Evolutionary conservation across 2,797 vertebrate genomes (phyloP).

Genomic region (Danio aesculapii): DNA sequence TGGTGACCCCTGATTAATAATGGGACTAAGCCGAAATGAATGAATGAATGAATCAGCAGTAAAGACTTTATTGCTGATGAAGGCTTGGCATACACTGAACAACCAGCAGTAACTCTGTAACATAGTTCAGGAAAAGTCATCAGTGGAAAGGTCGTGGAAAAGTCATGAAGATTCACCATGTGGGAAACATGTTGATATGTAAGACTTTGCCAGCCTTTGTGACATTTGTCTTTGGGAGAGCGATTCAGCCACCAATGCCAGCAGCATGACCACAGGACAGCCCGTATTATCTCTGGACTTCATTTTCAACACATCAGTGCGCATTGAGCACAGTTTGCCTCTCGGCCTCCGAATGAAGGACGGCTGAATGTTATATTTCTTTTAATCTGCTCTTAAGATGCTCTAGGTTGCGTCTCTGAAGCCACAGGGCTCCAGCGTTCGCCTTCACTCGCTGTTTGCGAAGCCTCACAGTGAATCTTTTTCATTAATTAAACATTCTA

Average conservation of each 20-base stretch:
- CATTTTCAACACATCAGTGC: conserved; percentile 39
- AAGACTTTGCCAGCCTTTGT: background rate
- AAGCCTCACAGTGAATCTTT: background rate
- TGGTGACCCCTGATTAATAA: no score
- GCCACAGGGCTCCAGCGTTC: background rate
- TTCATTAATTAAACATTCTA: conserved; percentile 30
- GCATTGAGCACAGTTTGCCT: conserved; percentile 22
- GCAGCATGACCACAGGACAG: conserved; percentile 24
- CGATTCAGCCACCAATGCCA: conserved; percentile 14
- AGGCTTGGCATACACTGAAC: background rate
- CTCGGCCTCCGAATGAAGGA: conserved; percentile 26
- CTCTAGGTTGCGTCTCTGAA: background rate
- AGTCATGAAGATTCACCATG: background rate
- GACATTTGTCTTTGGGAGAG: background rate
- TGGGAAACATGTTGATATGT: conserved; percentile 6
- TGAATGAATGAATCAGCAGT: no score
- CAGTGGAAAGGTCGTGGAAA: background rate
- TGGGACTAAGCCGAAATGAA: no score
- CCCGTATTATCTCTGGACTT: conserved; percentile 14
- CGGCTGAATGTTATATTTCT: conserved; percentile 9
- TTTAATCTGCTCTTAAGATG: conserved; percentile 45
- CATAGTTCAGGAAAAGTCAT: background rate
- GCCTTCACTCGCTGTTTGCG: conserved; percentile 1
- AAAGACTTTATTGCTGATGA: no score
- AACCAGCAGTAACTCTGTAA: background rate